Evolutionary conservation across 2,113 vertebrate species (phyloP).

Genomic region (Antechinus flavipes): DNA sequence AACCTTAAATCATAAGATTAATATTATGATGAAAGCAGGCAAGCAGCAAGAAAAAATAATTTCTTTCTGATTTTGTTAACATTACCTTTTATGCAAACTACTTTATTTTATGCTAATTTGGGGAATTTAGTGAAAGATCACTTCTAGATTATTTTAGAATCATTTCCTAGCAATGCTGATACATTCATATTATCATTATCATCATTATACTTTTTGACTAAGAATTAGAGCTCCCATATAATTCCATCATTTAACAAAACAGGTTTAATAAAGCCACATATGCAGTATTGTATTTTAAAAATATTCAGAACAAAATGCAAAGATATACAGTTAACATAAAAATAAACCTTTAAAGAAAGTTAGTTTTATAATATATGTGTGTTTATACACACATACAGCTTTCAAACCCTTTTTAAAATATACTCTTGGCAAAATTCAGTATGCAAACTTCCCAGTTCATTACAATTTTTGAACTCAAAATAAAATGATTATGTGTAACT

Average conservation of each 20-base stretch:
- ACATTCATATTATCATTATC: background rate
- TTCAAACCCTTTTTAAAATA: slow-evolving; percentile 14
- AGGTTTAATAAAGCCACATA: background rate
- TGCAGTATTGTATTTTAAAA: background rate
- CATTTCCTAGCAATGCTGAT: background rate
- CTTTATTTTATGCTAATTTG: background rate
- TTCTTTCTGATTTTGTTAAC: background rate
- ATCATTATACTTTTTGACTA: background rate
- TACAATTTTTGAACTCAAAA: slow-evolving; percentile 42
- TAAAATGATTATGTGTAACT: slow-evolving; percentile 79
- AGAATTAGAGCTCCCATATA: background rate
- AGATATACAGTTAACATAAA: background rate
- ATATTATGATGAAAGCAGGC: background rate
- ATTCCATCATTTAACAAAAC: slow-evolving; percentile 24
- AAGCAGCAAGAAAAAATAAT: background rate
- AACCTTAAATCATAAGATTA: background rate
- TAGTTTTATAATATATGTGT: slow-evolving; percentile 41
- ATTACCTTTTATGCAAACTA: background rate
- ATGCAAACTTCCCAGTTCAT: slow-evolving; percentile 6
- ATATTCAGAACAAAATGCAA: slow-evolving; percentile 17
- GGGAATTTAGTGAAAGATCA: background rate
- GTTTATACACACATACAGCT: background rate
- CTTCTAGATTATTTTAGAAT: background rate
- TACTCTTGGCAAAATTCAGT: slow-evolving; percentile 26
- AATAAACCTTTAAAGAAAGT: slow-evolving; percentile 41